Evolutionary conservation across 2,888 invertebrate genomes (phyloP), one percentile per base, ranked within the genome.

Genomic region (Dastarcus helophoroides): DNA sequence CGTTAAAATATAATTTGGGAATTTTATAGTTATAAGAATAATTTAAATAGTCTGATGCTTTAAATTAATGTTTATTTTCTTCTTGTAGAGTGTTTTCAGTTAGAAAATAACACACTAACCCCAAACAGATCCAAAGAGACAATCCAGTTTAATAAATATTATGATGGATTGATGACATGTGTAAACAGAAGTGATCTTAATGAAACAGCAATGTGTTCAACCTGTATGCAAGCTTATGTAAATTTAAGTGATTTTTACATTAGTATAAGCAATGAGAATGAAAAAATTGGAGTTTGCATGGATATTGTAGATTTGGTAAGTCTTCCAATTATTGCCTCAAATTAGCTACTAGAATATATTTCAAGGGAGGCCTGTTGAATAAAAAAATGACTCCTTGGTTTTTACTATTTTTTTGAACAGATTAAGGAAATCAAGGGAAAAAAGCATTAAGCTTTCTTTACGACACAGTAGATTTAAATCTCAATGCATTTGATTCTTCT

Each of bases 291-390:
- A 37, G 62, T 76, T 35, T 78, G 78, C 45, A 74, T 78, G 71
- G 78, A 78, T 52, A 65, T 76, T 41, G 72, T 76, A 2, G 77
- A 78, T 58, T 60, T 70, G 41, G 77, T 76, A 59, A 64, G 66
- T 61, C 36, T 27, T 26, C 25, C 26, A 35, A 41, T 13, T 29
- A 33, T 32, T 26, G 15, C 9, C 19, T 19, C 17, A 29, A 27
- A 34, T 25, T 30, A 37, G 19, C 7, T 19, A 9, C 21, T 26
- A 6, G 10, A 5, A 8, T 23, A 8, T 23, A 27, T 16, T n/a
- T n/a, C n/a, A n/a, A n/a, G n/a, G n/a, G n/a, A n/a, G n/a, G n/a
- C n/a, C n/a, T n/a, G n/a, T n/a, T n/a, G n/a, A n/a, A n/a, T n/a
- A n/a, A n/a, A n/a, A n/a, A n/a, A n/a, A n/a, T n/a, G n/a, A n/a